Evolutionary conservation across 2,797 vertebrate species (phyloP), one percentile per base, ranked within the genome.

Genomic region (Microctenopoma steveboyesi): DNA sequence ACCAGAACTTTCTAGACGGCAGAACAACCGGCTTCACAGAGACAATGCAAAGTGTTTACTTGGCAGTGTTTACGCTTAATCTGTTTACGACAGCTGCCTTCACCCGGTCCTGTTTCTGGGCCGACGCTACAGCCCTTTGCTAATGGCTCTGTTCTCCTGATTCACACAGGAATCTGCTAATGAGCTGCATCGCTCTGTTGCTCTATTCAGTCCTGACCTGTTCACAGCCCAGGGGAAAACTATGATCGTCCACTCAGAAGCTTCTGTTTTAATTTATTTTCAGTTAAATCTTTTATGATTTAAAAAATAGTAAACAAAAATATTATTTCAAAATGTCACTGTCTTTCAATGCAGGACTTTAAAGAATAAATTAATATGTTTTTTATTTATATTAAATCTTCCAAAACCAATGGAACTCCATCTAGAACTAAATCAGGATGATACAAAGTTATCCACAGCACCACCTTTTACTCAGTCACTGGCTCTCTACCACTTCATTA

Each of bases 91-190:
- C 51, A 65, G 53, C 12, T 4, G 35, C 43, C 68, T 69, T 69
- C 45, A 64, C 55, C 74, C 63, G 74, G 62, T 35, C 40, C 50
- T 1, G 59, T 53, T 46, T 67, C 55, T 69, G 57, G 40, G 48
- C 46, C 7, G 15, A 53, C 50, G 74, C 66, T 39, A 37, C 52
- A 62, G 70, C 66, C 51, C 63, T 50, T 52, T 64, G 70, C 55
- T 78, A 88, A 90, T 87, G 77, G 78, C 72, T 81, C 73, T 60
- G 58, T 89, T 89, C 74, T 88, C 69, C 52, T 65, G 48, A 46
- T 69, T 78, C 69, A 65, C 74, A 39, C 73, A 86, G 84, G 89
- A 91, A 92, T 92, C 74, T 74, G 84, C 69, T 92, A 91, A 92
- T 87, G 88, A 90, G 86, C 86, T 48, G 78, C 56, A 78, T 71